Base-by-base conservation (phyloP, 2,888 invertebrate species). In the Syrista parreyssii region DNA sequence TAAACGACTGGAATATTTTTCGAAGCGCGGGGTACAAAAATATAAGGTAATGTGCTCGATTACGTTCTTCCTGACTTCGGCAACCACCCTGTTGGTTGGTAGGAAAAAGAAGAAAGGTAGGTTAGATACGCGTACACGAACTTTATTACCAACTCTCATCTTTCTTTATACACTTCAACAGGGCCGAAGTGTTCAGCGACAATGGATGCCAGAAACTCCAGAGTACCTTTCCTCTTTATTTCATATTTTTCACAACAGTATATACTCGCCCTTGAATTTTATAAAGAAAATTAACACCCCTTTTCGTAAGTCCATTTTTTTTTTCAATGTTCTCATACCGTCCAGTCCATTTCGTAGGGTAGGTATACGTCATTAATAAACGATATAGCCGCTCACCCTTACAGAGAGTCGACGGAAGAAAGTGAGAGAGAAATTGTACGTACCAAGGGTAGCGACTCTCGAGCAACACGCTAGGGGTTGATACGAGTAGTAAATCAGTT, bases 11-110 rank as follows among this genome's bases (percentile, higher is more conserved):
- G 55, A 55, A 71, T 31, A 31, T 71, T 33, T 12, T 2, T 71
- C 32, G 68, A 77, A 76, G 78, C 23, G 23, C 23, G 69, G 76
- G 75, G 82, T 77, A 81, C 79, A 80, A 77, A 80, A 82, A 84
- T 84, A 84, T 85, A 85, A 86, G 85, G 81, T 79, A 86, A 84
- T 82, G 82, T 83, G 84, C 86, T 85, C 86, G 86, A 86, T 86
- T 87, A 86, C 85, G 83, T 83, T 82, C 84, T 84, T 87, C 86
- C 84, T 86, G 84, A 85, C 86, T 88, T 85, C 82, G 83, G 83
- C 80, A 87, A 86, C 85, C 84, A 82, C 79, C 77, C 81, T 84
- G 82, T 23, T 15, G 55, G 23, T 23, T 23, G 23, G 23, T 55
- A 55, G 55, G 55, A 23, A 40, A 23, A 23, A 40, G 23, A 55